Conservation (phyloP, 2,797 vertebrate species). For the Craterocephalus amniculus region DNA sequence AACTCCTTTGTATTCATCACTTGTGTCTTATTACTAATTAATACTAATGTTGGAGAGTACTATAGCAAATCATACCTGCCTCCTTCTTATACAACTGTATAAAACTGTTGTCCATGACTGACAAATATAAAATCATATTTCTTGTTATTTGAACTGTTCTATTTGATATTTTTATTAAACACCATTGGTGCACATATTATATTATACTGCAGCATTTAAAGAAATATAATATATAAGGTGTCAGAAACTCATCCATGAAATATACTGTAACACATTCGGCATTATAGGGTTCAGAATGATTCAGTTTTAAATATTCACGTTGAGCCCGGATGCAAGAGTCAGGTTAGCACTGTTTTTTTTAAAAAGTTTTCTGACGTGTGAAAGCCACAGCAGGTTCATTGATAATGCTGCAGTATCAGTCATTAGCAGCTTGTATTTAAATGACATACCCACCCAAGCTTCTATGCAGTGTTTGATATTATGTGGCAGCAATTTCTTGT, state of each 20-base stretch:
- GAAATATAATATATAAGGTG: neutral
- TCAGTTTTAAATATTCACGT: neutral
- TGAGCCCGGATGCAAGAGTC: neutral
- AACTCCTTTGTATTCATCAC: neutral
- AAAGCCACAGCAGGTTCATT: neutral
- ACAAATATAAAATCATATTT: neutral
- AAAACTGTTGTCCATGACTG: neutral
- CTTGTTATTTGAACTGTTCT: neutral
- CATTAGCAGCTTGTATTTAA: conserved; percentile 19
- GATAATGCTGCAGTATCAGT: conserved; percentile 11
- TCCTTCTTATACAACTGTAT: no score
- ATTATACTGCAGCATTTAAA: neutral
- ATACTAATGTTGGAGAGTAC: neutral
- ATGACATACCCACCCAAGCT: conserved; percentile 8
- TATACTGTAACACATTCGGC: neutral
- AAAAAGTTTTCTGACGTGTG: neutral
- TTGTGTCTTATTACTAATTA: neutral
- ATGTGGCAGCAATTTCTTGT: conserved; percentile 1
- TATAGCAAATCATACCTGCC: no score
- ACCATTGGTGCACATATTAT: neutral
- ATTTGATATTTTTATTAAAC: neutral
- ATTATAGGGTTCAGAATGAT: no score
- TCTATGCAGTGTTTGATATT: conserved; percentile 15
- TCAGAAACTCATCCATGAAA: neutral
- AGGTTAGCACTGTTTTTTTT: neutral